Percentiles rank a stretch among this genome's conserved stretches.
These are phyloP conservation scores for Spinus olivaceus DNA, from an alignment of 2,797 vertebrate genomes.

Conservation along the genomic window DNA sequence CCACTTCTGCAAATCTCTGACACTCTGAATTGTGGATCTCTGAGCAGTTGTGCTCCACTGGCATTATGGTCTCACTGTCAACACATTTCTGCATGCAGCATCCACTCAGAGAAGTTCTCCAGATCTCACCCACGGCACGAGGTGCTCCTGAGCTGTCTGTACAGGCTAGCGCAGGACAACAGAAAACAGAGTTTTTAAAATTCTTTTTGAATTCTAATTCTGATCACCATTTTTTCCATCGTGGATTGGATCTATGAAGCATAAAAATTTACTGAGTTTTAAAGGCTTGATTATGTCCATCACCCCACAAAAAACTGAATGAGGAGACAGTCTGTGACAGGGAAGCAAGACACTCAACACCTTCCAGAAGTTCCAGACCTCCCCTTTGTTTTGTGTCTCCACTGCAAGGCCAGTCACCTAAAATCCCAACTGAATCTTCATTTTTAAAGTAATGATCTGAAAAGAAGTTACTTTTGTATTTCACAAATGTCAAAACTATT, in stretches of 20 bases:
- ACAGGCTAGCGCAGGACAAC: conserved; percentile 78
- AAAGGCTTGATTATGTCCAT: neutral
- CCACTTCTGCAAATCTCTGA: conserved; percentile 82
- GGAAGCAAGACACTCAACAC: neutral
- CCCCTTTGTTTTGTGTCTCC: neutral
- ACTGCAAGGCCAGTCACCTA: neutral
- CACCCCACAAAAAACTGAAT: neutral
- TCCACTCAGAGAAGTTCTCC: conserved; percentile 86
- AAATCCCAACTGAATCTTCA: neutral
- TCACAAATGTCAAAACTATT: neutral
- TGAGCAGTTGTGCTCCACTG: conserved; percentile 86
- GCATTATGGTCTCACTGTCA: conserved; percentile 84
- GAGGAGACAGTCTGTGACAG: neutral
- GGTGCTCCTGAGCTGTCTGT: conserved; percentile 88
- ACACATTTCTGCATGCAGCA: conserved; percentile 91
- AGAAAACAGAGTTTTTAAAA: neutral
- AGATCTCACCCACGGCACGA: conserved; percentile 85
- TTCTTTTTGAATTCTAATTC: neutral
- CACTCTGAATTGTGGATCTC: conserved; percentile 69
- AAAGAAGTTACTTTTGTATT: neutral
- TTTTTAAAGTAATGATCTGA: neutral
- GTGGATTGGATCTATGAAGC: neutral
- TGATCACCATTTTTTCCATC: neutral
- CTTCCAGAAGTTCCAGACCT: neutral
- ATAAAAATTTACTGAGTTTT: neutral